Conservation (phyloP, 2,797 vertebrate species). For the Garrulus glandarius region DNA sequence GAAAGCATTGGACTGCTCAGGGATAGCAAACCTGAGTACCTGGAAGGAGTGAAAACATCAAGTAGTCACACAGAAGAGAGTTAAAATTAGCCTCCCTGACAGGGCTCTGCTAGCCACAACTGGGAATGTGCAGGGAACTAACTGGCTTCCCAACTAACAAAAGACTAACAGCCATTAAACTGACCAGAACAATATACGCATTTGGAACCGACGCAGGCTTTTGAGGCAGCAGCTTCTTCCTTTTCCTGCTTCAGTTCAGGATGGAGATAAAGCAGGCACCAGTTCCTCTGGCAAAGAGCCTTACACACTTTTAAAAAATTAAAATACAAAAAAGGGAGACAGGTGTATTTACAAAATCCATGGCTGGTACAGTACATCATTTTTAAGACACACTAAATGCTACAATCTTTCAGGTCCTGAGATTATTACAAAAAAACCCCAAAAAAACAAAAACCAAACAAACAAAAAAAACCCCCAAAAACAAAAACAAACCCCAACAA, state of each 20-base stretch:
- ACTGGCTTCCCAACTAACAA: not conserved
- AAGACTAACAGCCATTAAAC: constrained; percentile 38
- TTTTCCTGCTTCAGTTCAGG: constrained; percentile 67
- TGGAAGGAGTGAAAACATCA: constrained; percentile 8
- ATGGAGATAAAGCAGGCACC: constrained; percentile 73
- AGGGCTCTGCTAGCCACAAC: not conserved
- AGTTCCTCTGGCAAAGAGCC: constrained; percentile 73
- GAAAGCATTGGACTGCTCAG: not conserved
- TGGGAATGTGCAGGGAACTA: not conserved
- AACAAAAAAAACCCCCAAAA: not conserved
- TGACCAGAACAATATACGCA: constrained; percentile 1
- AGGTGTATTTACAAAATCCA: constrained; percentile 83
- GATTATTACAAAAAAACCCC: constrained; percentile 79
- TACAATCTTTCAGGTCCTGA: constrained; percentile 85
- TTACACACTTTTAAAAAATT: constrained; percentile 65
- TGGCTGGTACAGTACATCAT: constrained; percentile 85
- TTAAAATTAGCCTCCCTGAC: constrained; percentile 12
- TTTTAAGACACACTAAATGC: constrained; percentile 86
- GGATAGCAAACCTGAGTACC: constrained; percentile 38
- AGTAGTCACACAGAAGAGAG: constrained; percentile 13
- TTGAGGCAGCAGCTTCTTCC: constrained; percentile 72
- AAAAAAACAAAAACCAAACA: not conserved
- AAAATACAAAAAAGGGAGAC: constrained; percentile 80
- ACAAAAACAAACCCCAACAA: constrained; percentile 31
- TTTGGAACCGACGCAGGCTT: constrained; percentile 58